Evolutionary conservation across 2,888 invertebrate genomes (phyloP), one percentile per base, ranked within the genome.

Genomic region (Acronicta alni): DNA sequence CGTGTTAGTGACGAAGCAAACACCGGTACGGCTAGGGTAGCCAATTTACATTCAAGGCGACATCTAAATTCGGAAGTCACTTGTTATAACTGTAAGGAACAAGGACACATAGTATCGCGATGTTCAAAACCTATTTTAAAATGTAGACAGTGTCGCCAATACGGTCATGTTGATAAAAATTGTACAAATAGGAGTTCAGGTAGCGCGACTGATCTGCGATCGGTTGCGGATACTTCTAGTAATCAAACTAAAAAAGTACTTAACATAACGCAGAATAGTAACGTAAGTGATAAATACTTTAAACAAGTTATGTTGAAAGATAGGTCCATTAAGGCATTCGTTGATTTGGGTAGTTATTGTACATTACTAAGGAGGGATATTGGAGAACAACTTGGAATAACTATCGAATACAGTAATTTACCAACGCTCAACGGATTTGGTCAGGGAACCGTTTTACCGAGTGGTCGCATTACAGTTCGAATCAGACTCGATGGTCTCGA

Each of bases 41-140:
- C 8, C 6, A 37, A 37, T 16, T 15, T 15, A 37, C 15, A 37
- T 15, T 37, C 37, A 16, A 37, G 9, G 15, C 37, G 37, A 16
- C 37, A 0, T 8, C 4, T 8, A 16, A 37, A 15, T 8, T 37
- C 15, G 15, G 37, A 37, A 8, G 16, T 37, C 37, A 37, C 37
- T 37, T 37, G 37, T 16, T 37, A 37, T 15, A 37, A 37, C 16
- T 37, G 37, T 15, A 37, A 37, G 37, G 37, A 37, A 37, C 15
- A 37, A 37, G 37, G 37, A 8, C 37, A 37, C 15, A 37, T 37
- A 37, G 37, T 37, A 1, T 15, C 37, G 2, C n/a, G 15, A 16
- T 37, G 37, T 15, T 8, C 37, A 37, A 37, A 37, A 37, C 37
- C 37, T 2, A 7, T 37, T 8, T 0, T 37, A 7, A 37, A 15